Conservation (phyloP, 35 echinoderm and acorn worm species). For the Patiria miniata region DNA sequence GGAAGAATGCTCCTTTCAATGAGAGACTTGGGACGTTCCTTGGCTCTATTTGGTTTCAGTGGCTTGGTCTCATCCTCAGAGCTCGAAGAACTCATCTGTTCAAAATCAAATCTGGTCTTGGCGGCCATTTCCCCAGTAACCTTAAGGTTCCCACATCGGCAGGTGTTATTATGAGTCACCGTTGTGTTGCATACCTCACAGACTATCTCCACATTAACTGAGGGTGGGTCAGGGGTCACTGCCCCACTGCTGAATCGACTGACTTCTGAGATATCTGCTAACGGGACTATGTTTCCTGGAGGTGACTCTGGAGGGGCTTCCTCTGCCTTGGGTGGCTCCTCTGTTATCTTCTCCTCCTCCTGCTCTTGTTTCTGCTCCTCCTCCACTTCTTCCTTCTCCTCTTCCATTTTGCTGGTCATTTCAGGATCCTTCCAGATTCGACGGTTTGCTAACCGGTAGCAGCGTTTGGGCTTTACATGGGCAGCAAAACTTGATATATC, state of each 20-base stretch:
- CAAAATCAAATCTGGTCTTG: conserved; percentile 10
- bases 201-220: conserved; percentile 81
- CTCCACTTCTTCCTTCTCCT: conserved; percentile 41
- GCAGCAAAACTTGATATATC: conserved; percentile 84
- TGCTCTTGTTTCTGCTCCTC: conserved; percentile 43
- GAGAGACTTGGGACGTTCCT: conserved; percentile 19
- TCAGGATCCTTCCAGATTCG: conserved; percentile 40
- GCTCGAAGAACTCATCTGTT: conserved; percentile 3
- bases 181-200: conserved; percentile 89
- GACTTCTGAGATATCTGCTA: conserved; percentile 87
- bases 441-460: conserved; percentile 55
- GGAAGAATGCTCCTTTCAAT: conserved; percentile 17
- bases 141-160: conserved; percentile 85
- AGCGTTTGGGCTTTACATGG: conserved; percentile 81
- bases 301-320: conserved; percentile 12
- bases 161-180: conserved; percentile 59
- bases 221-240: conserved; percentile 81
- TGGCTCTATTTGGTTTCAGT: conserved; percentile 6
- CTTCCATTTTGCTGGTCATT: conserved; percentile 39
- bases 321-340: conserved; percentile 24
- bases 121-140: conserved; percentile 29
- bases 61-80: conserved; percentile 14
- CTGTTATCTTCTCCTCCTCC: conserved; percentile 33
- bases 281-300: conserved; percentile 48
- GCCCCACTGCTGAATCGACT: conserved; percentile 61